Evolutionary conservation across 2,797 vertebrate species (phyloP), one percentile per base, ranked within the genome.

Genomic region (Corythornis leucogaster): DNA sequence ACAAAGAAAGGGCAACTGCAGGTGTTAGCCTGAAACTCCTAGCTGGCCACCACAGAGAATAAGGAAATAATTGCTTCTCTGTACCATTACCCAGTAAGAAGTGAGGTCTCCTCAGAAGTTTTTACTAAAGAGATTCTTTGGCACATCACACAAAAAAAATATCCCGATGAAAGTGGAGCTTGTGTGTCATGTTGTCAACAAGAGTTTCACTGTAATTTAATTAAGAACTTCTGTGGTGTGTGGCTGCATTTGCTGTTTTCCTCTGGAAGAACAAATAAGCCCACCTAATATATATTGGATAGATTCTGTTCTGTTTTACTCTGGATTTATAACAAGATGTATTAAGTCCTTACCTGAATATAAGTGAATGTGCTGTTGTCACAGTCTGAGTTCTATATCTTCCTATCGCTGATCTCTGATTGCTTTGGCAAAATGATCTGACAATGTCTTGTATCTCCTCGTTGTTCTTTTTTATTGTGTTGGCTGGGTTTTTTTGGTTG

Each of bases 1-100:
- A 53, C 58, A 85, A 92, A 83, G 62, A 83, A 93, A 96, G 91
- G 92, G 85, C 91, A 93, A 69, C 15, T 53, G 48, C 62, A 77
- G 74, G 71, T 78, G 58, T 70, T 67, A 87, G 62, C 71, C 66
- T 78, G 80, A 89, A 92, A 70, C 63, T 91, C 78, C 67, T 76
- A 61, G 63, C 62, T 86, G 74, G 59, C 70, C 85, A 61, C 71
- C 57, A 48, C 6, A 80, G 80, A 89, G 90, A 87, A 86, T 69
- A 70, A 82, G 11, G 33, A 42, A 86, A 80, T 93, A 94, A 96
- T 94, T 96, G 62, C 81, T 80, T 83, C 73, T 86, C 62, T 1
- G 1, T 70, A 57, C 1, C 13, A 45, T n/a, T 76, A 70, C 64
- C 30, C 43, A 73, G 61, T 42, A 82, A 76, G 86, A 38, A 89